Evolutionary conservation across 2,113 vertebrate species (phyloP).

Genomic region (Irena cyanogastra): DNA sequence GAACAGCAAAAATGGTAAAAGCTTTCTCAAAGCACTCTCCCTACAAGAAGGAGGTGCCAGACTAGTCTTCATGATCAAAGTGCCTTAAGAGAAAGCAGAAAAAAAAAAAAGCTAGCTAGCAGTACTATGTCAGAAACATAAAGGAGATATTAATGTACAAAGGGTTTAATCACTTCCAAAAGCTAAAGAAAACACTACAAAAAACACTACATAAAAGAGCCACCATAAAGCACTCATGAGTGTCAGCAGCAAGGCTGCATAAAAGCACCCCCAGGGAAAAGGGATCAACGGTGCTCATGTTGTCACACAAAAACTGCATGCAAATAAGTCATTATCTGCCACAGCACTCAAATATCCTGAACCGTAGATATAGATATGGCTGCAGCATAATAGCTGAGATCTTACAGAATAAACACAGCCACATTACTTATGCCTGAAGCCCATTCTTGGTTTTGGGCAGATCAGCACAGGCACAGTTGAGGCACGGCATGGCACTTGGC

Average conservation of each 20-base stretch:
- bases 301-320: neutral
- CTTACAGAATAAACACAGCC: neutral
- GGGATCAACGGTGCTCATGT: neutral
- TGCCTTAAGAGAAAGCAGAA: neutral
- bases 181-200: neutral
- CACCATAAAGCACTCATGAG: neutral
- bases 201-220: neutral
- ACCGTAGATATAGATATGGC: neutral
- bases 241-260: neutral
- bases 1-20: neutral
- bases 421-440: neutral
- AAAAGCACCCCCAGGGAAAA: neutral
- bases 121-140: neutral
- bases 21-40: neutral
- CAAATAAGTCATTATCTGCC: slow-evolving; percentile 1
- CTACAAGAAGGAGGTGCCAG: neutral
- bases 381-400: neutral
- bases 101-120: neutral
- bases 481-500: neutral
- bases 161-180: slow-evolving; percentile 11
- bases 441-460: neutral
- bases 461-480: neutral
- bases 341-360: neutral
- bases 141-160: slow-evolving; percentile 1
- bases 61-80: slow-evolving; percentile 25